Conservation (phyloP, 2,888 invertebrate species). For the Tiphia femorata region DNA sequence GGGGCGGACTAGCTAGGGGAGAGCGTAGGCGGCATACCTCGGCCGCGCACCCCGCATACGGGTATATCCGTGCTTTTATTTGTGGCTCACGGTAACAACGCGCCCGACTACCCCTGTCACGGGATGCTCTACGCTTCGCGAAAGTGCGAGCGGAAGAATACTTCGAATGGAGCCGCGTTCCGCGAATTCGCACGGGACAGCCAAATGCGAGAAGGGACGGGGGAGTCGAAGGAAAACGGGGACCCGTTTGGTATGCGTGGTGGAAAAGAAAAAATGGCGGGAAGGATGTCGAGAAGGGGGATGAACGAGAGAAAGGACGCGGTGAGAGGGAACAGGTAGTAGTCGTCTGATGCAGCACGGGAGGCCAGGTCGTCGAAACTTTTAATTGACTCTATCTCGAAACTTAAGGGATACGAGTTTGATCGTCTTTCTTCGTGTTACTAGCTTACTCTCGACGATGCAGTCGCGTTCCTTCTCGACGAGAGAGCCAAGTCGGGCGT, state of each 20-base stretch:
- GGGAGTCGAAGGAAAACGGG: background rate
- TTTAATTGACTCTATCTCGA: constrained; percentile 55
- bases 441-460: constrained; percentile 16
- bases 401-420: constrained; percentile 48
- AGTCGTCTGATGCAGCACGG: no score
- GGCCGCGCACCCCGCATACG: constrained; percentile 48
- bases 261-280: no score
- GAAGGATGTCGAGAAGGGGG: constrained; percentile 7
- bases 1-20: no score
- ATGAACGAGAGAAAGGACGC: constrained; percentile 7
- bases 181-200: no score
- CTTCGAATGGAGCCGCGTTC: no score
- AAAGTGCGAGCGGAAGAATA: background rate
- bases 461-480: no score
- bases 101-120: constrained; percentile 10
- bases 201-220: no score
- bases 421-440: constrained; percentile 37
- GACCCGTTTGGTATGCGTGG: no score
- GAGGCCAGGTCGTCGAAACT: constrained; percentile 45
- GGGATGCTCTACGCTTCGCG: background rate
- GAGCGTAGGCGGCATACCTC: constrained; percentile 48
- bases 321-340: constrained; percentile 21
- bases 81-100: constrained; percentile 47
- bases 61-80: constrained; percentile 53
- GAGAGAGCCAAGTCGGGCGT: constrained; percentile 1